A percentile compares a stretch with the other conserved stretches of the same genome.
phyloP scores from a whole-genome alignment of 1,140 invertebrate species.

The Probaryconus sp. region DNA sequence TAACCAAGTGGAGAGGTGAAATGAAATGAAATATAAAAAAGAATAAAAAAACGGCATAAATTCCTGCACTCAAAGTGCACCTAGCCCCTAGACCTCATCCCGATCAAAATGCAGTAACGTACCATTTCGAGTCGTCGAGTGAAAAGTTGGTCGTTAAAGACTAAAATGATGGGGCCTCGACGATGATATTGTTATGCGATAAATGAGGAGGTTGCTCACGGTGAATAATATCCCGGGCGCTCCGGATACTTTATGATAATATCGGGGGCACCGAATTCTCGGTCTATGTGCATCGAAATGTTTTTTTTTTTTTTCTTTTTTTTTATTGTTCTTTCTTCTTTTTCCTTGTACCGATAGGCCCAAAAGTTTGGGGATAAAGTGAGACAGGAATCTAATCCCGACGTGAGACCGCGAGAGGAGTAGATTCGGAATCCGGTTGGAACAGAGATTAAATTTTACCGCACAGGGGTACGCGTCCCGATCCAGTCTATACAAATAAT shows the following conservation, averaged over 20 bases:
- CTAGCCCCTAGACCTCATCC: conserved; percentile 24
- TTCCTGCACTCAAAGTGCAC: no score
- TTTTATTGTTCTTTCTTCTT: conserved; percentile 24
- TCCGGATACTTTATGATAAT: conserved; percentile 54
- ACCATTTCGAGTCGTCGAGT: conserved; percentile 39
- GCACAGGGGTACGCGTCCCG: conserved; percentile 51
- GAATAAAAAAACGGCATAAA: no score
- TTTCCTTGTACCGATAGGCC: conserved; percentile 1
- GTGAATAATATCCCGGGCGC: conserved; percentile 45
- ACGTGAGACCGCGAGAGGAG: conserved; percentile 59
- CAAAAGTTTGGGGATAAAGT: conserved; percentile 24
- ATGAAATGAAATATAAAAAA: no score
- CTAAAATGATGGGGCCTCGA: conserved; percentile 47
- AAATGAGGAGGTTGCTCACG: conserved; percentile 49
- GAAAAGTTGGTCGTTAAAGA: conserved; percentile 46
- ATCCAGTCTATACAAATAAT: conserved; percentile 72
- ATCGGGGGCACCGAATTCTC: conserved; percentile 39
- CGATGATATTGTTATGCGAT: conserved; percentile 59
- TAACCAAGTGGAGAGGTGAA: no score
- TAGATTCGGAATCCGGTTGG: conserved; percentile 65
- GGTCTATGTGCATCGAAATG: conserved; percentile 46
- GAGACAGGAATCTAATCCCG: conserved; percentile 51
- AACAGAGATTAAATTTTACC: conserved; percentile 69
- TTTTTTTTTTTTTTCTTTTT: conserved; percentile 30
- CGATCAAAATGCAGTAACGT: conserved; percentile 26